phyloP scores from a whole-genome alignment of 2,888 invertebrate species.

The Acanthopleura granulata region DNA sequence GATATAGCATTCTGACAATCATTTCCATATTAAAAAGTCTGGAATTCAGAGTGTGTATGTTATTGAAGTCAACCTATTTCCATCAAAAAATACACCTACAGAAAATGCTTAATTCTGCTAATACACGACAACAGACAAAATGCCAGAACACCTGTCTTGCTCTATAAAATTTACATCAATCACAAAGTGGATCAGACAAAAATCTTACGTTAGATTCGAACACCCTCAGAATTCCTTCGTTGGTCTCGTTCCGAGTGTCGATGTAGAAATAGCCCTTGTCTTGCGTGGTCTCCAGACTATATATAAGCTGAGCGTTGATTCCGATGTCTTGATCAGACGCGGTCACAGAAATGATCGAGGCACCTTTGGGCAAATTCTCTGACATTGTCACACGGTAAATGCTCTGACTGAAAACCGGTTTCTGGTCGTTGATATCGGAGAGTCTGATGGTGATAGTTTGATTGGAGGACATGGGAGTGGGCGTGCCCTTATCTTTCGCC shows the following conservation, averaged over 20 bases:
- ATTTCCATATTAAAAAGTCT: no score
- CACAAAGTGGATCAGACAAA: no score
- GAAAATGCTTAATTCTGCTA: no score
- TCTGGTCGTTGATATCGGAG: conserved; percentile 71
- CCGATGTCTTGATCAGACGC: conserved; percentile 65
- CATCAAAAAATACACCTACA: no score
- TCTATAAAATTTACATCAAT: no score
- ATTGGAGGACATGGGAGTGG: conserved; percentile 31
- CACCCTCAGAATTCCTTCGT: conserved; percentile 37
- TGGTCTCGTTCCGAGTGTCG: conserved; percentile 27
- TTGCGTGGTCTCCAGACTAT: conserved; percentile 74
- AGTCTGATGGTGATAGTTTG: conserved; percentile 66
- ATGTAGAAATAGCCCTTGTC: conserved; percentile 45
- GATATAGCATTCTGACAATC: no score
- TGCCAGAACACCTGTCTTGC: no score
- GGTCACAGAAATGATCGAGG: conserved; percentile 58
- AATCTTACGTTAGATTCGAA: conserved; percentile 38
- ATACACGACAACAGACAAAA: no score
- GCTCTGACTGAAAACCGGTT: conserved; percentile 62
- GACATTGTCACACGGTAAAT: conserved; percentile 40
- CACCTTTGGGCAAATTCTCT: conserved; percentile 41
- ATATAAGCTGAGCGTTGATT: conserved; percentile 91
- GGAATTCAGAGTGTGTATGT: no score
- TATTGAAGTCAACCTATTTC: no score
- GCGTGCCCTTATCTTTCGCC: conserved; percentile 80